Evolutionary conservation across 2,797 vertebrate species (phyloP).

Genomic region (Vipera ursinii): DNA sequence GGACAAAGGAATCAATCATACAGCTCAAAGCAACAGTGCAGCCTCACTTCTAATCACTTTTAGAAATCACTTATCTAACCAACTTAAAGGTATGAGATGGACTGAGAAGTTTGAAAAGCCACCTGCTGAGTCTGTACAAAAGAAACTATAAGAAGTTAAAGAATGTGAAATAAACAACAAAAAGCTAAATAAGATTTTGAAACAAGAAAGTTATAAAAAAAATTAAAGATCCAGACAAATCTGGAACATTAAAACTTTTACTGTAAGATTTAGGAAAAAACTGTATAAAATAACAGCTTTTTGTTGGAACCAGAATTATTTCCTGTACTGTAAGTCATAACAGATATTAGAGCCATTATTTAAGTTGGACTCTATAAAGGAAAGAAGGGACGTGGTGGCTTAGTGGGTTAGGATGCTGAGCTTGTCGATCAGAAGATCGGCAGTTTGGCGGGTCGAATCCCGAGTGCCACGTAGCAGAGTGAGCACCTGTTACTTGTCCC

Average conservation of each 20-base stretch:
- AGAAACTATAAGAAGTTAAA: not conserved
- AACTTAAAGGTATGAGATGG: not conserved
- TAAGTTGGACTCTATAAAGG: not conserved
- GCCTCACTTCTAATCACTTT: not conserved
- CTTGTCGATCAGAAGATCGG: too few species aligned
- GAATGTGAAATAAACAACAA: not conserved
- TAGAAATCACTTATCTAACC: not conserved
- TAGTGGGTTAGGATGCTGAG: too few species aligned
- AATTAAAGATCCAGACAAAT: not conserved
- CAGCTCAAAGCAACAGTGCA: not conserved
- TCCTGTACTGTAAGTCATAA: not conserved
- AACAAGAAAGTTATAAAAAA: not conserved
- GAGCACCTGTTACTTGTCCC: too few species aligned
- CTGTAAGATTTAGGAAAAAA: not conserved
- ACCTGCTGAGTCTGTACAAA: not conserved
- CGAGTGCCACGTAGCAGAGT: too few species aligned
- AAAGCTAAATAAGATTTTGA: not conserved
- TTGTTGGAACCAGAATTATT: not conserved
- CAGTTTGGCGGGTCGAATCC: too few species aligned
- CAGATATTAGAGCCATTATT: not conserved
- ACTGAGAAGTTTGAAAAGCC: not conserved
- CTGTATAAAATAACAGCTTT: not conserved
- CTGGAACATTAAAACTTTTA: not conserved
- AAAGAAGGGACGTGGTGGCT: not conserved
- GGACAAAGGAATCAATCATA: not conserved